A percentile compares a stretch with the other conserved stretches of the same genome.
These are phyloP conservation scores for Bombus consobrinus DNA, from an alignment of 1,140 invertebrate genomes.

Conservation along the genomic window DNA sequence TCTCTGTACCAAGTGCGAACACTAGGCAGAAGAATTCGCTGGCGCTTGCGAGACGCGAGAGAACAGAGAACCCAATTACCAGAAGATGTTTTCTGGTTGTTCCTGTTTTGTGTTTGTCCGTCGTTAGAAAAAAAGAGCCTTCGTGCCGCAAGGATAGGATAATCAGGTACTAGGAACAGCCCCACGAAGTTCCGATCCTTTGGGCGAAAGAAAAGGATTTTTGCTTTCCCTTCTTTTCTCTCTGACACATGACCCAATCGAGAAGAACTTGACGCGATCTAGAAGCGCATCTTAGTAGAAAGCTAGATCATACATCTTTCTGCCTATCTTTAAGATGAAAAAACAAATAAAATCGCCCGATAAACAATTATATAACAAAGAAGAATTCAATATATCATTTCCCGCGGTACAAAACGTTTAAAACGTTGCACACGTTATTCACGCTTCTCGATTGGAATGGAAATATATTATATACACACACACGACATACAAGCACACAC, in stretches of 20 bases:
- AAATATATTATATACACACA: slow-evolving; percentile 22
- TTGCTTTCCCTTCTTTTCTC: not conserved
- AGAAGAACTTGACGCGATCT: not conserved
- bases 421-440: not conserved
- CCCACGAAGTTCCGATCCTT: slow-evolving; percentile 72
- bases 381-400: not conserved
- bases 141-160: slow-evolving; percentile 76
- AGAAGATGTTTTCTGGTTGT: not conserved
- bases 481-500: slow-evolving; percentile 19
- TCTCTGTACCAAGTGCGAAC: slow-evolving; percentile 64
- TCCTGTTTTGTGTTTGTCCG: slow-evolving; percentile 5
- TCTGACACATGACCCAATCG: not conserved
- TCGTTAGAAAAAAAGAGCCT: slow-evolving; percentile 11
- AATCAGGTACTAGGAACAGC: slow-evolving; percentile 81
- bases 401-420: not conserved
- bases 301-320: not conserved
- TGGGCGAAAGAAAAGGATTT: slow-evolving; percentile 44
- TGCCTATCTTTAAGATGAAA: not conserved
- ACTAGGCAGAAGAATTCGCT: slow-evolving; percentile 64
- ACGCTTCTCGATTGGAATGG: slow-evolving; percentile 43
- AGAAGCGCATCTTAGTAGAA: not conserved
- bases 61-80: slow-evolving; percentile 18
- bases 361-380: not conserved
- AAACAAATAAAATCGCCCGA: not conserved
- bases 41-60: slow-evolving; percentile 66